Percentiles rank a stretch among this genome's conserved stretches.
These are phyloP conservation scores for Teleopsis dalmanni DNA, from an alignment of 1,140 invertebrate species.

Conservation along the genomic window DNA sequence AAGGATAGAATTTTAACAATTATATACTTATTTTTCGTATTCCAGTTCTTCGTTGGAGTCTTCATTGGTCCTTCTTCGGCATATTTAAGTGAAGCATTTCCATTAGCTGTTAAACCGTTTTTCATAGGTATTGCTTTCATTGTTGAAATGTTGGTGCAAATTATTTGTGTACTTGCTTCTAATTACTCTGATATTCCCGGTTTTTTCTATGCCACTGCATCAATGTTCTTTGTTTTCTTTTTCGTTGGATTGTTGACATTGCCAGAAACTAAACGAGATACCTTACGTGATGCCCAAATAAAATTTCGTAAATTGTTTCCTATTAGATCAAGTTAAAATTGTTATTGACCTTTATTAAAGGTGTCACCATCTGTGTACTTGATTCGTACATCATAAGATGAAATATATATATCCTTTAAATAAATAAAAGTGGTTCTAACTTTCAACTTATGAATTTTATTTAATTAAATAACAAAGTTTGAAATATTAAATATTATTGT, in stretches of 20 bases:
- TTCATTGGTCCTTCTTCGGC: slow-evolving; percentile 24
- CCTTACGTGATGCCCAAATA: slow-evolving; percentile 25
- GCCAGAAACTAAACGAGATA: slow-evolving; percentile 30
- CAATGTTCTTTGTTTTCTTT: slow-evolving; percentile 19
- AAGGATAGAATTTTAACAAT: slow-evolving; percentile 16
- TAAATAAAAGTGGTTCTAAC: too few species aligned
- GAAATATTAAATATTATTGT: too few species aligned
- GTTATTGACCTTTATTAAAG: too few species aligned
- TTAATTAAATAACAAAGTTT: too few species aligned
- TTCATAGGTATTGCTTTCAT: slow-evolving; percentile 24
- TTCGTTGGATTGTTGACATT: slow-evolving; percentile 22
- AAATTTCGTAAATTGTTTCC: slow-evolving; percentile 28
- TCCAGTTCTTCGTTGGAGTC: slow-evolving; percentile 25
- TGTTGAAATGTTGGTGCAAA: slow-evolving; percentile 18
- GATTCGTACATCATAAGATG: too few species aligned
- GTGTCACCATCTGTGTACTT: too few species aligned
- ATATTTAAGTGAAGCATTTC: slow-evolving; percentile 35
- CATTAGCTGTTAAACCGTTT: slow-evolving; percentile 24
- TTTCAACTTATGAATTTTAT: too few species aligned
- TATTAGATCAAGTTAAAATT: too few species aligned
- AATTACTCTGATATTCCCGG: background rate
- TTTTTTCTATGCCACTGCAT: slow-evolving; percentile 20
- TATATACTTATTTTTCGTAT: slow-evolving; percentile 20
- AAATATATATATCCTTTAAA: too few species aligned
- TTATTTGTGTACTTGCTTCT: slow-evolving; percentile 8